Evolutionary conservation across 2,888 invertebrate species (phyloP).

Genomic region (Maniola hyperantus): DNA sequence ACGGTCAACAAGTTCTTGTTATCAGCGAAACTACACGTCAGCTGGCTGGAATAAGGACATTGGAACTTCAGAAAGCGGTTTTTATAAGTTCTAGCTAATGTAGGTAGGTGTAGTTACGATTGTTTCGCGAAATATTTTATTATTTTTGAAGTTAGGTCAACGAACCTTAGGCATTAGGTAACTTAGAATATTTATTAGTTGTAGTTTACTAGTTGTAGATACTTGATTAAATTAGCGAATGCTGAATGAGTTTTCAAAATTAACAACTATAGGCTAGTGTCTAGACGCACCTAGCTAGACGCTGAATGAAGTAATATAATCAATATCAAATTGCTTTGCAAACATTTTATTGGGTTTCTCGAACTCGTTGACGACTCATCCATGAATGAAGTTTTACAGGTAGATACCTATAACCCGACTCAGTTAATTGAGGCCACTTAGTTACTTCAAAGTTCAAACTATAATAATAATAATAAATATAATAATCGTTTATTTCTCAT

Average conservation of each 20-base stretch:
- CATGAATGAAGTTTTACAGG: no score
- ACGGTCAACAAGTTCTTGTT: constrained; percentile 2
- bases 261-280: no score
- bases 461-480: no score
- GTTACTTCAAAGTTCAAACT: no score
- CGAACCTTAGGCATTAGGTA: neutral
- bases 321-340: neutral
- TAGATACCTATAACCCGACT: no score
- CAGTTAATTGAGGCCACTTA: no score
- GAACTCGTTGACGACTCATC: neutral
- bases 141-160: neutral
- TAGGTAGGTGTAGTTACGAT: neutral
- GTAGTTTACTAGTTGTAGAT: no score
- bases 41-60: neutral
- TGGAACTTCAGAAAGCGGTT: constrained; percentile 2
- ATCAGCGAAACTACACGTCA: constrained; percentile 10
- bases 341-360: constrained; percentile 9
- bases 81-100: neutral
- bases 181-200: neutral
- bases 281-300: neutral
- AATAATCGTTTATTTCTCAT: no score
- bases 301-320: neutral
- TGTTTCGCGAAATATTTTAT: no score
- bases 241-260: neutral
- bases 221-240: neutral